A percentile compares a stretch with the other conserved stretches of the same genome.
Evolutionary conservation across 2,797 vertebrate species (phyloP).

Genomic region (Gallinago solitaria): DNA sequence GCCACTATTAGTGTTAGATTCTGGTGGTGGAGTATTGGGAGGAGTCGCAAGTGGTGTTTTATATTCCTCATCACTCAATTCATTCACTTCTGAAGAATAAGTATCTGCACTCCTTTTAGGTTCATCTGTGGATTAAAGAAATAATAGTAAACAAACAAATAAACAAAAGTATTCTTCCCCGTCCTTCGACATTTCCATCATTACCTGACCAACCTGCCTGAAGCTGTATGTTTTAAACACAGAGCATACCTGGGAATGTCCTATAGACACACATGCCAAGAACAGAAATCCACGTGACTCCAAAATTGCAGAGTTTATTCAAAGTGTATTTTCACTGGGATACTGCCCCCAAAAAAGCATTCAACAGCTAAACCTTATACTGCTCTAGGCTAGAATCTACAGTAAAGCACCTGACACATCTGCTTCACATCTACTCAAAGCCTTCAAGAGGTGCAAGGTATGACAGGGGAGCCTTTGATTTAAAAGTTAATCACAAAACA

Average conservation of each 20-base stretch:
- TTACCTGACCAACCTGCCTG: neutral
- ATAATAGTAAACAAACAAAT: neutral
- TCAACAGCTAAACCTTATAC: neutral
- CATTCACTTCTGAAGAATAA: conserved; percentile 81
- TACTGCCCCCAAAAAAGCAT: neutral
- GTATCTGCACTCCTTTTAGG: conserved; percentile 72
- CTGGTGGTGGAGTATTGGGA: conserved; percentile 87
- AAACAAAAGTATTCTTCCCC: neutral
- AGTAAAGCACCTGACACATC: neutral
- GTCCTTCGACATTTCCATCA: neutral
- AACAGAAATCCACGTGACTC: neutral
- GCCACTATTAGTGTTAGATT: conserved; percentile 67
- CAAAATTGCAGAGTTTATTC: neutral
- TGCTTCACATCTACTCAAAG: neutral
- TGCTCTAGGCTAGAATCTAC: neutral
- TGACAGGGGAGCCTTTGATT: neutral
- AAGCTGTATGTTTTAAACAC: neutral
- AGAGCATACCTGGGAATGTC: neutral
- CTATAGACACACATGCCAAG: neutral
- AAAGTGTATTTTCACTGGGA: neutral
- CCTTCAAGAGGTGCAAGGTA: neutral
- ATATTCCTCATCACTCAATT: conserved; percentile 94
- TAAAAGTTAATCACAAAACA: neutral
- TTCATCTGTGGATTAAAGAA: conserved; percentile 73
- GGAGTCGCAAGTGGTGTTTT: conserved; percentile 95